Percentiles rank a stretch among this genome's conserved stretches.
These are phyloP conservation scores for Odontocolon sp. DNA, from an alignment of 2,888 invertebrate species.

Conservation along the genomic window DNA sequence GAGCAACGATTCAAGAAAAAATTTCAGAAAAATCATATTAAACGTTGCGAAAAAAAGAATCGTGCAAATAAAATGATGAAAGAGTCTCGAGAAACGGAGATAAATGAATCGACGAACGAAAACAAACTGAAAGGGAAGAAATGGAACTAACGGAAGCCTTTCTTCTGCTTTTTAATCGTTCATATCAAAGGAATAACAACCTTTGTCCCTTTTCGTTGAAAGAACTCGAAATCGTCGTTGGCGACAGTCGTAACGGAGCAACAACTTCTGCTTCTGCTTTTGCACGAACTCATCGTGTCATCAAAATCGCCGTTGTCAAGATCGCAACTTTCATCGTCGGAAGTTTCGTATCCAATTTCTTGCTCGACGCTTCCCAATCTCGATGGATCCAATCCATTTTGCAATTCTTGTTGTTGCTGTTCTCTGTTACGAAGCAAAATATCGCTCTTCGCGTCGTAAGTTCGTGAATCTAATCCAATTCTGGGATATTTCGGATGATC, in stretches of 20 bases:
- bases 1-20: no score
- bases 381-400: conserved; percentile 36
- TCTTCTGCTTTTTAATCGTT: conserved; percentile 24
- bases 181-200: conserved; percentile 60
- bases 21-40: no score
- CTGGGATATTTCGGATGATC: conserved; percentile 70
- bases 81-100: no score
- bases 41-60: no score
- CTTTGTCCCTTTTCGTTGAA: conserved; percentile 80
- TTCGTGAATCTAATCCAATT: conserved; percentile 70
- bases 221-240: conserved; percentile 86
- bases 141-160: no score
- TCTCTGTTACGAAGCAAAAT: conserved; percentile 60
- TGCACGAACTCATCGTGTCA: conserved; percentile 80
- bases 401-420: conserved; percentile 58
- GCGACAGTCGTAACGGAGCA: conserved; percentile 85
- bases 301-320: conserved; percentile 76
- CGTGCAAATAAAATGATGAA: not conserved
- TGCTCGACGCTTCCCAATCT: conserved; percentile 62
- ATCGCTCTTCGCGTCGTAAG: conserved; percentile 73
- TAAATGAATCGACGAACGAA: no score
- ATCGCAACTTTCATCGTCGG: conserved; percentile 78
- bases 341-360: conserved; percentile 74
- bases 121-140: no score
- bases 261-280: conserved; percentile 81